Evolutionary conservation across 2,888 invertebrate genomes (phyloP).

Genomic region (Campoplex capitator): DNA sequence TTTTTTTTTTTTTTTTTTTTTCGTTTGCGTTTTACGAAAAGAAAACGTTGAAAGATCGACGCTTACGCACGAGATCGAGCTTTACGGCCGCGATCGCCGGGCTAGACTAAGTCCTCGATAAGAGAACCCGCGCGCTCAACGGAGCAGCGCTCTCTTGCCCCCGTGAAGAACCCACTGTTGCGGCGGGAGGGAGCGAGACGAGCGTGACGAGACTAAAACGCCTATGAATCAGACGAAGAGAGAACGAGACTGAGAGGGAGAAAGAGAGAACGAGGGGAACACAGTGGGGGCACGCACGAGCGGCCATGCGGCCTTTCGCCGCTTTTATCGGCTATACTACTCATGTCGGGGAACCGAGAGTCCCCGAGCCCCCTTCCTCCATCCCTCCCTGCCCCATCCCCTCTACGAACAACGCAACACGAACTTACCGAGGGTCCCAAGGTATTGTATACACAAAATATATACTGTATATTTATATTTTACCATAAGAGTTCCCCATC

Average conservation of each 20-base stretch:
- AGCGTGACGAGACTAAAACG: slow-evolving; percentile 62
- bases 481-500: slow-evolving; percentile 24
- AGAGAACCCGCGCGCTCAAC: slow-evolving; percentile 65
- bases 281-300: slow-evolving; percentile 67
- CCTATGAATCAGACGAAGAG: slow-evolving; percentile 42
- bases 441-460: slow-evolving; percentile 35
- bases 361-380: slow-evolving; percentile 35
- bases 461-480: slow-evolving; percentile 33
- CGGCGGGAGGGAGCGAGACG: slow-evolving; percentile 58
- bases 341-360: slow-evolving; percentile 58
- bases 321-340: slow-evolving; percentile 66
- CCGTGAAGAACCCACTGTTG: slow-evolving; percentile 61
- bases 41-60: slow-evolving; percentile 42
- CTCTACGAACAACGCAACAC: slow-evolving; percentile 36
- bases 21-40: background rate
- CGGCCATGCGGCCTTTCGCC: slow-evolving; percentile 75
- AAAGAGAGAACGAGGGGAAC: slow-evolving; percentile 54
- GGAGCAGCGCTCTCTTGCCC: slow-evolving; percentile 65
- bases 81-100: slow-evolving; percentile 70
- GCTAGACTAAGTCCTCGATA: slow-evolving; percentile 73
- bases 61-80: slow-evolving; percentile 63
- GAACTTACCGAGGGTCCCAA: slow-evolving; percentile 58
- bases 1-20: background rate
- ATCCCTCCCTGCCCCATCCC: slow-evolving; percentile 27
- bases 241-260: slow-evolving; percentile 32